Evolutionary conservation across 1,140 invertebrate species (phyloP), one percentile per base, ranked within the genome.

Genomic region (Heliconius eleuchia): DNA sequence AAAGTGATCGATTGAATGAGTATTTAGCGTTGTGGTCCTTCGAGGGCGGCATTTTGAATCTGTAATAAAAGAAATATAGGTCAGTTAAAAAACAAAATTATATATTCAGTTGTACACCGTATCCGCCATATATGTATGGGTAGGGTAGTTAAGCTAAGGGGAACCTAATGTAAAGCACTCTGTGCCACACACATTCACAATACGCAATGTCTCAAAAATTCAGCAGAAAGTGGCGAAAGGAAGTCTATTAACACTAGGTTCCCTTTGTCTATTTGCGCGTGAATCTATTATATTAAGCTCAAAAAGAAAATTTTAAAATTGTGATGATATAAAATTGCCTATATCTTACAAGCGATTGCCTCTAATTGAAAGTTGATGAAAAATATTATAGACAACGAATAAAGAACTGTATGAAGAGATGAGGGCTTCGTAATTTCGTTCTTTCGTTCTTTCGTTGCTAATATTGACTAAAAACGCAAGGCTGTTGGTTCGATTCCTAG

Each of bases 31-130:
- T 82, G 13, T 82, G 74, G 30, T 92, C 87, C 52, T 91, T 92
- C 13, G 87, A 81, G 34, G 91, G 84, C 34, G 91, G 91, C 91
- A 92, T 92, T 70, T 83, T 89, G 83, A 13, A 74, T 82, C 89
- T 91, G 88, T 3, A 91, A 89, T 73, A 3, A 86, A 88, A 46
- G 30, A 75, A 71, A 80, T 66, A 71, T 18, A 0, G 3, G 0
- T 7, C 0, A 18, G 5, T 52, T 52, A 52, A 52, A 52, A 52
- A 19, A 19, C 16, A 6, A 52, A 6, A 19, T n/a, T 52, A 52
- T 18, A 52, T 16, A 18, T 52, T 11, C 8, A 46, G 42, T 13
- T 46, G 1, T 13, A 46, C 1, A 46, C 11, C 13, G 42, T 46
- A 46, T 30, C 30, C 30, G 30, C 30, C 30, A 30, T 30, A 30